phyloP scores from a whole-genome alignment of 2,797 vertebrate species.

The Nyctibius grandis region DNA sequence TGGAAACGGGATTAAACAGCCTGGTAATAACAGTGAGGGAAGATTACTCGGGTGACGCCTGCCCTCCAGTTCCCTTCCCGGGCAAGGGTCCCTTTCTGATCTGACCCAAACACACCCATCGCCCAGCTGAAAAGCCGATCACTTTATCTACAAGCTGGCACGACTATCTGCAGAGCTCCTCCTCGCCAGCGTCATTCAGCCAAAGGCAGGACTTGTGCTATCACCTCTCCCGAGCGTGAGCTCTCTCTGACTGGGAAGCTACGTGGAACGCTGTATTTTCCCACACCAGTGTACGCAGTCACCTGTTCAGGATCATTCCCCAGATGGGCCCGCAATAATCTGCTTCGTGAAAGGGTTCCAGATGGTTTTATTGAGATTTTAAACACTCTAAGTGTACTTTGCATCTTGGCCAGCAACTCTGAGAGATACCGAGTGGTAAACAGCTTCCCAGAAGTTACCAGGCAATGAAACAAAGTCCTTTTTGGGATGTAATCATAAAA shows the following conservation, averaged over 20 bases:
- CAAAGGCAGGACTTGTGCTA: not conserved
- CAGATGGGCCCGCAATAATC: not conserved
- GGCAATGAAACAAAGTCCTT: slow-evolving; percentile 46
- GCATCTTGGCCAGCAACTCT: slow-evolving; percentile 6
- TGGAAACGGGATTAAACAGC: not conserved
- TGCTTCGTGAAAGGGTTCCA: not conserved
- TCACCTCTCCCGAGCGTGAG: not conserved
- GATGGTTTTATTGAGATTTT: not conserved
- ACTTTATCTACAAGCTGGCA: not conserved
- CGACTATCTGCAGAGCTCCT: not conserved
- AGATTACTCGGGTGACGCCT: not conserved
- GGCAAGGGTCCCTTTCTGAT: not conserved
- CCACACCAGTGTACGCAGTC: not conserved
- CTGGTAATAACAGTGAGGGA: not conserved
- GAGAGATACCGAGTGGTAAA: not conserved
- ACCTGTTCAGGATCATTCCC: not conserved
- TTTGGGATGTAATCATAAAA: not conserved
- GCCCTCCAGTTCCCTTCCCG: fast-evolving
- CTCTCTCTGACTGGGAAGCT: not conserved
- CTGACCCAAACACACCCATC: not conserved
- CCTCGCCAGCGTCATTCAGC: not conserved
- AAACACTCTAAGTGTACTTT: not conserved
- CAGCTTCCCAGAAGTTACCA: not conserved
- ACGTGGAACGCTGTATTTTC: not conserved
- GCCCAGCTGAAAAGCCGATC: fast-evolving